These are phyloP conservation scores for Neosalanx taihuensis DNA, from an alignment of 2,797 vertebrate species.

Conservation along the genomic window DNA sequence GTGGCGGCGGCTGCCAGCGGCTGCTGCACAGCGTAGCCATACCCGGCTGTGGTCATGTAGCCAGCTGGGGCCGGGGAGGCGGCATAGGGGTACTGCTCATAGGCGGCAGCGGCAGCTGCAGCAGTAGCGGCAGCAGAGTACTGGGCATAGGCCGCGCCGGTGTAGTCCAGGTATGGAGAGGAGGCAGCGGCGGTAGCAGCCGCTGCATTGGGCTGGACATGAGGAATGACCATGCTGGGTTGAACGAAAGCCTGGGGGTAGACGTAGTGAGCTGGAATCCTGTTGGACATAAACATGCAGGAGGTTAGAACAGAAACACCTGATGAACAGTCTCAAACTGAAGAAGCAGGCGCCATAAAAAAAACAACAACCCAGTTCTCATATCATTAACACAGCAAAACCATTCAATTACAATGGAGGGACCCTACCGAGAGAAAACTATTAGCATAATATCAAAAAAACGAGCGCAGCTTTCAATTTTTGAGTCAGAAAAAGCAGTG, in stretches of 20 bases:
- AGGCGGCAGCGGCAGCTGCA: conserved; percentile 83
- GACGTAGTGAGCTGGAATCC: conserved; percentile 95
- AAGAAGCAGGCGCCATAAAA: conserved; percentile 89
- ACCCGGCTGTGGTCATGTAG: conserved; percentile 89
- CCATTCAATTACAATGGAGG: conserved; percentile 82
- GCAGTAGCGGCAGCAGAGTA: conserved; percentile 81
- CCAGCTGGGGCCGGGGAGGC: conserved; percentile 88
- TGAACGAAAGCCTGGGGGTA: conserved; percentile 96
- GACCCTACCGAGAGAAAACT: conserved; percentile 65
- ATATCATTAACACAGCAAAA: conserved; percentile 95
- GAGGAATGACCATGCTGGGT: conserved; percentile 90
- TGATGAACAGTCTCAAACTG: not conserved
- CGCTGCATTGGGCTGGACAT: conserved; percentile 82
- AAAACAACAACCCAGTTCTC: conserved; percentile 78
- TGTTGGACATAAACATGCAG: conserved; percentile 71
- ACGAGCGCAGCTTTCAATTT: conserved; percentile 83
- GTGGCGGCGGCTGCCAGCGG: conserved; percentile 86
- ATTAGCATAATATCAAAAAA: conserved; percentile 59
- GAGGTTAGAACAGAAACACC: conserved; percentile 40
- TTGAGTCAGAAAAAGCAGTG: conserved; percentile 80
- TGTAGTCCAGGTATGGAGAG: conserved; percentile 95
- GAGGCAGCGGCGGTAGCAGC: conserved; percentile 79
- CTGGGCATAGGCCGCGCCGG: conserved; percentile 89
- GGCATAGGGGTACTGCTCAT: conserved; percentile 94
- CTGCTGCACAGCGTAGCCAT: conserved; percentile 92